These are phyloP conservation scores for Thymelicus acteon DNA, from an alignment of 2,888 invertebrate genomes.

Conservation along the genomic window DNA sequence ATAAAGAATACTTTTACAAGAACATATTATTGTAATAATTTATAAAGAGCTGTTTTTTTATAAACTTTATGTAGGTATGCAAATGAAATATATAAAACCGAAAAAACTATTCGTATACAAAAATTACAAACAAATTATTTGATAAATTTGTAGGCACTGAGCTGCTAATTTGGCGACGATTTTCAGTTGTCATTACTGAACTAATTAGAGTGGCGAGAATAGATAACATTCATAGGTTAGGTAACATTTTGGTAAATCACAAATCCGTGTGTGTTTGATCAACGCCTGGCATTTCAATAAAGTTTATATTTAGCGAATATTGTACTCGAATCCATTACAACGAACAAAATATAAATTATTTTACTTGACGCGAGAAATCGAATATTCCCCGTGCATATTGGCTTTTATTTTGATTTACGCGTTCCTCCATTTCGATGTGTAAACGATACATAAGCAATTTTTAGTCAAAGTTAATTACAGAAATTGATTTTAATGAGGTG, in stretches of 20 bases:
- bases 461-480: not conserved
- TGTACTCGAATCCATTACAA: conserved; percentile 16
- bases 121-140: not conserved
- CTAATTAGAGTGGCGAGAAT: conserved; percentile 25
- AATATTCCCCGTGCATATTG: conserved; percentile 30
- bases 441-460: not conserved
- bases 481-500: conserved; percentile 6
- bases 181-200: conserved; percentile 10
- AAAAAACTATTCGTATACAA: not conserved
- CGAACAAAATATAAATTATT: conserved; percentile 34
- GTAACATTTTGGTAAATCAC: conserved; percentile 2
- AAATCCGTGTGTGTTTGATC: conserved; percentile 25
- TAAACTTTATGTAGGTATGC: too few species aligned
- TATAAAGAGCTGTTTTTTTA: too few species aligned
- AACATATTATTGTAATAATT: too few species aligned
- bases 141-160: not conserved
- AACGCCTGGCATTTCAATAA: conserved; percentile 25
- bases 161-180: conserved; percentile 18
- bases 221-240: conserved; percentile 25
- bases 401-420: conserved; percentile 34
- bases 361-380: conserved; percentile 28
- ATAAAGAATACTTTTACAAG: too few species aligned
- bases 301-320: conserved; percentile 26
- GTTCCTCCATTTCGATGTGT: conserved; percentile 17
- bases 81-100: too few species aligned